These are phyloP conservation scores for Ophion costatus DNA, from an alignment of 2,888 invertebrate genomes.

Conservation along the genomic window DNA sequence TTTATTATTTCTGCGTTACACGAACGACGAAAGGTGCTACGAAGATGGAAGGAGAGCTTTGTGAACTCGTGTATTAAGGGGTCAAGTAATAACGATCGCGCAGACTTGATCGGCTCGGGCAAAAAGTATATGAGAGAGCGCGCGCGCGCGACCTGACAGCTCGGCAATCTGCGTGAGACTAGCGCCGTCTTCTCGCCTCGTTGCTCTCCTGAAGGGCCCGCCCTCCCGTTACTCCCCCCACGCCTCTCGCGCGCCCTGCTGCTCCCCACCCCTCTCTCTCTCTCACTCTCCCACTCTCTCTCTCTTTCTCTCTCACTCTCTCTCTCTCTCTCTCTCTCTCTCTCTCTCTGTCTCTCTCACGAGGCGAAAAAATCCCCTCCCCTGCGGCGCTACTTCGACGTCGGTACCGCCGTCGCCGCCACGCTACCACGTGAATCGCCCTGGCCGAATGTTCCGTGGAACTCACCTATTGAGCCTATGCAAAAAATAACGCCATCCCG, in stretches of 20 bases:
- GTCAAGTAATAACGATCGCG: background rate
- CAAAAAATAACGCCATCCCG: background rate
- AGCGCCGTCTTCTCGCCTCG: conserved; percentile 79
- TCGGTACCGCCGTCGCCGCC: conserved; percentile 40
- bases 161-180: conserved; percentile 81
- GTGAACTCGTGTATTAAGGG: background rate
- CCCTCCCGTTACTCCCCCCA: conserved; percentile 71
- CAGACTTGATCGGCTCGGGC: conserved; percentile 24
- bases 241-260: conserved; percentile 27
- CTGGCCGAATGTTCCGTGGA: conserved; percentile 52
- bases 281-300: too few species aligned
- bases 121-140: conserved; percentile 18
- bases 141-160: conserved; percentile 74
- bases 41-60: background rate
- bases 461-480: background rate
- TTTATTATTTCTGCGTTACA: background rate
- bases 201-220: conserved; percentile 81
- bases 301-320: background rate
- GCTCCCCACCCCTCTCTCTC: conserved; percentile 21
- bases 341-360: conserved; percentile 16
- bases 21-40: background rate
- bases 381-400: conserved; percentile 26
- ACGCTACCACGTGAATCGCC: conserved; percentile 57
- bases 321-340: background rate
- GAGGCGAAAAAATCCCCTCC: conserved; percentile 36